These are phyloP conservation scores for Antedon mediterranea DNA, from an alignment of 53 echinoderm and acorn worm genomes.

Conservation along the genomic window DNA sequence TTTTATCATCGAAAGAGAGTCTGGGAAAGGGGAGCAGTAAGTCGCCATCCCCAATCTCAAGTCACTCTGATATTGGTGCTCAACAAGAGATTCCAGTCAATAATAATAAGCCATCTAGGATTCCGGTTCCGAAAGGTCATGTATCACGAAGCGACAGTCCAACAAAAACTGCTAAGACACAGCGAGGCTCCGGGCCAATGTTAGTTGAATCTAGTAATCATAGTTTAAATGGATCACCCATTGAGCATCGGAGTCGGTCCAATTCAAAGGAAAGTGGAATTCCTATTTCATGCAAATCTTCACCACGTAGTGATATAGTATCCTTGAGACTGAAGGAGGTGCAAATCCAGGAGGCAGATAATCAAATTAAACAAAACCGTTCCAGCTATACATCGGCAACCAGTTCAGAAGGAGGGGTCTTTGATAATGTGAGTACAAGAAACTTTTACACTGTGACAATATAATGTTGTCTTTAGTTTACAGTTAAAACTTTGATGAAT, in stretches of 20 bases:
- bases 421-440: constrained; percentile 45
- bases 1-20: constrained; percentile 55
- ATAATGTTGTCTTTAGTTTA: too few species aligned
- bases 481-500: too few species aligned
- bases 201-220: not conserved
- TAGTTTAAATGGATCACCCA: not conserved
- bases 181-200: not conserved
- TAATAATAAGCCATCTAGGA: not conserved
- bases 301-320: not conserved
- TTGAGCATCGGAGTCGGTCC: not conserved
- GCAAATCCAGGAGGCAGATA: not conserved
- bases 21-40: constrained; percentile 52
- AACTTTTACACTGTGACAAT: too few species aligned
- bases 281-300: not conserved
- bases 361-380: constrained; percentile 33
- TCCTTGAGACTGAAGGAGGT: not conserved
- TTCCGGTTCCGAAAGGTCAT: not conserved
- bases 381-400: constrained; percentile 78
- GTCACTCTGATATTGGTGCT: constrained; percentile 40
- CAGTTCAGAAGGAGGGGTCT: constrained; percentile 83
- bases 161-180: not conserved
- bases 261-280: not conserved
- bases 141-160: not conserved
- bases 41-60: constrained; percentile 42
- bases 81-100: not conserved